Evolutionary conservation across 2,888 invertebrate species (phyloP).

Genomic region (Cephalotes varians): DNA sequence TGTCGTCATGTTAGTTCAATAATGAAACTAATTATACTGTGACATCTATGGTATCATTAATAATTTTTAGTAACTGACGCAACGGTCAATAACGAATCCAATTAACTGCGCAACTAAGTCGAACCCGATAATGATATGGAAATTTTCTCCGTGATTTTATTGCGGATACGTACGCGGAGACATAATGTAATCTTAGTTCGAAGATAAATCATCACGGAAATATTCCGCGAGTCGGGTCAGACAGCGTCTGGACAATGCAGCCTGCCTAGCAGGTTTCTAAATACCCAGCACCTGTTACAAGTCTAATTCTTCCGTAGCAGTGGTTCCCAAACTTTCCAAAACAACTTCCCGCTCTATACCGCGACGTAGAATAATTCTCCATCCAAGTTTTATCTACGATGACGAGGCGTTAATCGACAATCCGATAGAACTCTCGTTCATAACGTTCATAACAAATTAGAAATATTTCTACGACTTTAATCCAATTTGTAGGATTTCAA

Average conservation of each 20-base stretch:
- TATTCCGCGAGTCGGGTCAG: slow-evolving; percentile 42
- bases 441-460: neutral
- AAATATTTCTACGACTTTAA: neutral
- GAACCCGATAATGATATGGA: neutral
- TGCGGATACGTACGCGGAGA: neutral
- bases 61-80: slow-evolving; percentile 1
- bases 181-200: neutral
- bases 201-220: slow-evolving; percentile 39
- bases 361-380: too few species aligned
- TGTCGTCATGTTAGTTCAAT: neutral
- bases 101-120: slow-evolving; percentile 2
- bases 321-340: slow-evolving; percentile 28
- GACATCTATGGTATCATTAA: neutral
- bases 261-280: slow-evolving; percentile 45
- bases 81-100: slow-evolving; percentile 3
- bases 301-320: slow-evolving; percentile 44
- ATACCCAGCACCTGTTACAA: slow-evolving; percentile 40
- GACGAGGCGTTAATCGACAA: neutral
- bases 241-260: slow-evolving; percentile 44
- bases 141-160: slow-evolving; percentile 18
- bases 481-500: neutral
- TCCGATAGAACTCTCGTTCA: neutral
- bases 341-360: neutral
- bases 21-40: neutral
- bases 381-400: neutral